Evolutionary conservation across 92 coral and sea anemone genomes (phyloP).

Genomic region (Parazoanthus darwini): DNA sequence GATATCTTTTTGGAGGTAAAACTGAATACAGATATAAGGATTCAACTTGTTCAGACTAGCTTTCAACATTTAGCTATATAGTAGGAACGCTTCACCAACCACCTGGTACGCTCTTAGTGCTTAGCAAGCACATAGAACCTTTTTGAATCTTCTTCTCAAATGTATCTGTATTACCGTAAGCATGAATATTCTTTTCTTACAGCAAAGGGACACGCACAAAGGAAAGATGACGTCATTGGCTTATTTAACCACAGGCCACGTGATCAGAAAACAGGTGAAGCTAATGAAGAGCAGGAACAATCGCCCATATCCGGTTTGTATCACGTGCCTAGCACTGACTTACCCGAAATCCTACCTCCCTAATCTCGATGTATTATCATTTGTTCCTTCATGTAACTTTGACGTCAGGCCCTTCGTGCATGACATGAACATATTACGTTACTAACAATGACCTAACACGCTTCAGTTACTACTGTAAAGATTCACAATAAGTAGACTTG

Average conservation of each 20-base stretch:
- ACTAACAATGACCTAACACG: too few species aligned
- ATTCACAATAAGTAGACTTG: too few species aligned
- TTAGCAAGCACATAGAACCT: too few species aligned
- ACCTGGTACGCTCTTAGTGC: neutral
- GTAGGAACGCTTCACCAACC: neutral
- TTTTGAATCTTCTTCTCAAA: neutral
- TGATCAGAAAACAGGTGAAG: neutral
- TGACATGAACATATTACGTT: too few species aligned
- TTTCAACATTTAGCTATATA: neutral
- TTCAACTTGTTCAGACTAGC: too few species aligned
- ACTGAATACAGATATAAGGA: too few species aligned
- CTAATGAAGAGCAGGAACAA: neutral
- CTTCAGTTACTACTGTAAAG: too few species aligned
- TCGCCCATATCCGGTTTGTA: constrained; percentile 24
- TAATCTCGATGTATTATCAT: too few species aligned
- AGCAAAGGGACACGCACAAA: constrained; percentile 14
- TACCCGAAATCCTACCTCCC: too few species aligned
- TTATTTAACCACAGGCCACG: neutral
- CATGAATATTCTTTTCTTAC: neutral
- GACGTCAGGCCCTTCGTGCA: too few species aligned
- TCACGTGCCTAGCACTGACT: neutral
- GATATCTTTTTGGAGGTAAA: too few species aligned
- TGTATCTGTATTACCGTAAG: neutral
- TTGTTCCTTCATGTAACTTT: too few species aligned
- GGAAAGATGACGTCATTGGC: constrained; percentile 24